Evolutionary conservation across 23 tunicate genomes (phyloP).

Genomic region (Clavelina lepadiformis): DNA sequence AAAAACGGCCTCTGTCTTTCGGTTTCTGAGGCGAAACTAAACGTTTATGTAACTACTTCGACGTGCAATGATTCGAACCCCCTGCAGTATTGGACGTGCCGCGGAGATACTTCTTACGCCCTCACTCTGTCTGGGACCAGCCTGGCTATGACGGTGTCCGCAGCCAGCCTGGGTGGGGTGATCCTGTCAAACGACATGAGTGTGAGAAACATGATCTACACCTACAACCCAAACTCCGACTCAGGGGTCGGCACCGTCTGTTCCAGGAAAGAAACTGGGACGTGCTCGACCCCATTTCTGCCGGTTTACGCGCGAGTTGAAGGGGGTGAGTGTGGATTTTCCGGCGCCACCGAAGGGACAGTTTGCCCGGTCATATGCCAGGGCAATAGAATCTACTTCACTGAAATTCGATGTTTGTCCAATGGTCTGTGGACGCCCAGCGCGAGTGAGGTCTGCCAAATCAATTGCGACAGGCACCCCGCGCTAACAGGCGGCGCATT

Average conservation of each 20-base stretch:
- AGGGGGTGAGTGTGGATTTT: too few relatives aligned
- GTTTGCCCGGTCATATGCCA: neutral
- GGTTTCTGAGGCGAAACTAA: conserved; percentile 1
- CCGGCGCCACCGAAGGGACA: too few relatives aligned
- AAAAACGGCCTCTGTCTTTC: conserved; percentile 36
- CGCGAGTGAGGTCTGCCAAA: neutral
- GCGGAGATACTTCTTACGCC: conserved; percentile 19
- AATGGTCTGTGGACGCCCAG: neutral
- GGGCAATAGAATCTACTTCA: too few relatives aligned
- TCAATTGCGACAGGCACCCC: neutral
- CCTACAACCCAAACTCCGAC: conserved; percentile 48
- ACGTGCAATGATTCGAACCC: conserved; percentile 31
- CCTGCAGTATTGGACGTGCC: conserved; percentile 57
- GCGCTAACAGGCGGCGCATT: neutral
- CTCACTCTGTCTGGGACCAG: conserved; percentile 1
- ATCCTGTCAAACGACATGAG: conserved; percentile 7
- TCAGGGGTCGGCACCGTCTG: conserved; percentile 35
- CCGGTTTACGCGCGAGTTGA: neutral
- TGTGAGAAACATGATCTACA: conserved; percentile 12
- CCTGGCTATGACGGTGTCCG: conserved; percentile 1
- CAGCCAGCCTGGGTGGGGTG: conserved; percentile 1
- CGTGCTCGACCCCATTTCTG: too few relatives aligned
- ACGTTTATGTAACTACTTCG: conserved; percentile 9
- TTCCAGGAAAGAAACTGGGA: too few relatives aligned
- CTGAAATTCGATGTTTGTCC: too few relatives aligned